phyloP scores from a whole-genome alignment of 2,113 vertebrate genomes.

The Tretioscincus oriximinensis region DNA sequence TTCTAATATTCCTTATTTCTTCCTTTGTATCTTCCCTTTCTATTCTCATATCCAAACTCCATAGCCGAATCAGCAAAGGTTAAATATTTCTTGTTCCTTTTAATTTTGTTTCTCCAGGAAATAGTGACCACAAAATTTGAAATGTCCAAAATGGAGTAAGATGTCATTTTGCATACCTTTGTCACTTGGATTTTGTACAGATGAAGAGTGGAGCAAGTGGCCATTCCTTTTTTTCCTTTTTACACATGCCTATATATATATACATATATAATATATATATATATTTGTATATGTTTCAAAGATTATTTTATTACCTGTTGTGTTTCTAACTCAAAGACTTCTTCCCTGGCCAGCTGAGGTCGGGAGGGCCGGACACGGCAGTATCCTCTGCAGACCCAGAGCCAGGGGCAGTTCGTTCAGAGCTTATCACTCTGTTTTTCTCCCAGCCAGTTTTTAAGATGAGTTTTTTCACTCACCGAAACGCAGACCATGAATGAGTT shows the following conservation, averaged over 20 bases:
- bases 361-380: too few relatives aligned
- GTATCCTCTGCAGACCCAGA: not conserved
- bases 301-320: constrained; percentile 38
- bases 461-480: not conserved
- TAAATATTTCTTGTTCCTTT: too few relatives aligned
- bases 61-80: too few relatives aligned
- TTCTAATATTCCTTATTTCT: too few relatives aligned
- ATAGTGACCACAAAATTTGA: constrained; percentile 78
- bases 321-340: constrained; percentile 13
- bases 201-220: not conserved
- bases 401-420: not conserved
- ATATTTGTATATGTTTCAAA: constrained; percentile 40
- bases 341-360: not conserved
- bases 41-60: too few relatives aligned
- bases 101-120: constrained; percentile 60
- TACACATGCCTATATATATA: constrained; percentile 1
- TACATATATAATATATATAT: constrained; percentile 16
- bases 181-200: not conserved
- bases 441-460: not conserved
- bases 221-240: not conserved
- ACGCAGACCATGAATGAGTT: accelerated
- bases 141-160: constrained; percentile 84
- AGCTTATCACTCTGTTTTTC: not conserved
- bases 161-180: accelerated
- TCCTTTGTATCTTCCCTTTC: not conserved